Conservation (phyloP, 2,888 invertebrate genomes). For the Cataglyphis altisquamis region DNA sequence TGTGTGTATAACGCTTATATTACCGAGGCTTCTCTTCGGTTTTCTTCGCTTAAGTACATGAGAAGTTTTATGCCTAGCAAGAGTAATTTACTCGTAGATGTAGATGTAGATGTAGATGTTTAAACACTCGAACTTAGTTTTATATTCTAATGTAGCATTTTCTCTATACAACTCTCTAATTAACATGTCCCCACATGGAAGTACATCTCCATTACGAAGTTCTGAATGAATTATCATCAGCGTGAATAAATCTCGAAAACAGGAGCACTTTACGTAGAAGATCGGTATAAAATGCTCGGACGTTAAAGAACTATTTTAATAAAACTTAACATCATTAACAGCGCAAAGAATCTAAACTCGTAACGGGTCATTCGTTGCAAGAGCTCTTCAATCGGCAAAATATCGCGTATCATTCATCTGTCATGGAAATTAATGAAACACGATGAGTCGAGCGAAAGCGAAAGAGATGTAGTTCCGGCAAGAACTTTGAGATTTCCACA, state of each 20-base stretch:
- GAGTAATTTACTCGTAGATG: slow-evolving; percentile 53
- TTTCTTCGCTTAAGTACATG: slow-evolving; percentile 67
- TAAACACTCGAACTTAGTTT: slow-evolving; percentile 59
- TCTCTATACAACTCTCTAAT: slow-evolving; percentile 73
- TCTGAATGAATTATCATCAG: slow-evolving; percentile 16
- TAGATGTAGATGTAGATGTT: slow-evolving; percentile 32
- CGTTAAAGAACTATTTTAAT: neutral
- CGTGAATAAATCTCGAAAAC: slow-evolving; percentile 36
- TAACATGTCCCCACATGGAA: slow-evolving; percentile 81
- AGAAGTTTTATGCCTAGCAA: slow-evolving; percentile 55
- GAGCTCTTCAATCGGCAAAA: slow-evolving; percentile 17
- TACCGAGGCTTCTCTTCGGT: slow-evolving; percentile 44
- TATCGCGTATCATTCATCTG: slow-evolving; percentile 37
- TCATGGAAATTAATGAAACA: slow-evolving; percentile 44
- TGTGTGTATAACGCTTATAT: slow-evolving; percentile 38
- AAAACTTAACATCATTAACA: neutral
- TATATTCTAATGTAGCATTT: slow-evolving; percentile 70
- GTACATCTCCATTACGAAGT: slow-evolving; percentile 69
- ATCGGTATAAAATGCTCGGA: slow-evolving; percentile 9
- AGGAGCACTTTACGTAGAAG: neutral
- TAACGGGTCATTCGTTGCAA: slow-evolving; percentile 41
- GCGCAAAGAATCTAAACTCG: slow-evolving; percentile 17
- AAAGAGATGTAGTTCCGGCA: neutral
- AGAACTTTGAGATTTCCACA: slow-evolving; percentile 15
- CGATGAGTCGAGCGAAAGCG: slow-evolving; percentile 25